Evolutionary conservation across 2,888 invertebrate genomes (phyloP), one percentile per base, ranked within the genome.

Genomic region (Eupithecia centaureata): DNA sequence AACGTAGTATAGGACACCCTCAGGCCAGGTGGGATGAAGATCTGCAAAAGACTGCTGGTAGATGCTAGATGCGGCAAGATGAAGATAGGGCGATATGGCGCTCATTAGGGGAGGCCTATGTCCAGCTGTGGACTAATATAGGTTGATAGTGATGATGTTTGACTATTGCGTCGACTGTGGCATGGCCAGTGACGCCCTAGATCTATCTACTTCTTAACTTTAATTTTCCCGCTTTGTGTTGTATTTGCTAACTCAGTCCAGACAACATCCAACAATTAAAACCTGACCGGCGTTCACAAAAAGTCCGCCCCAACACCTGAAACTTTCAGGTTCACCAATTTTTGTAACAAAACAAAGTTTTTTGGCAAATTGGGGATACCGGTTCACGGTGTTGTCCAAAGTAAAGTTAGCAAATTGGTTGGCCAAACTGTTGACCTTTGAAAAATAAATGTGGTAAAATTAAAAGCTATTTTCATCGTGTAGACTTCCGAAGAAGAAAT

Each of bases 391-490:
- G 61, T 33, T 38, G 57, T 18, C 60, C 68, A 71, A 75, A 75
- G 72, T 73, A 76, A 76, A 76, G 77, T 78, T 78, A 65, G 63
- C 71, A 78, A 77, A 77, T 78, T 77, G 76, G 76, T 76, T 75
- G 68, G 27, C 42, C 60, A 67, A 75, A 73, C 71, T 70, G 47
- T 47, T 47, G 47, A 47, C 47, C 47, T 22, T 18, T 12, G 12
- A 22, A 47, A 47, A 47, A 47, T 47, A 47, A 47, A 42, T 42
- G 18, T 42, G 18, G 42, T n/a, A n/a, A n/a, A 47, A 12, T n/a
- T n/a, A 7, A 38, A n/a, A 2, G 22, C 47, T 22, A 18, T 22
- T 18, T 42, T 22, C 47, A 22, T 22, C 47, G 10, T 22, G 47
- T 47, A 47, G 10, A 47, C 22, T 18, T 8, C 38, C 2, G 1